Base-by-base conservation (phyloP, 2,113 vertebrate species). In the Puffinus mauretanicus region DNA sequence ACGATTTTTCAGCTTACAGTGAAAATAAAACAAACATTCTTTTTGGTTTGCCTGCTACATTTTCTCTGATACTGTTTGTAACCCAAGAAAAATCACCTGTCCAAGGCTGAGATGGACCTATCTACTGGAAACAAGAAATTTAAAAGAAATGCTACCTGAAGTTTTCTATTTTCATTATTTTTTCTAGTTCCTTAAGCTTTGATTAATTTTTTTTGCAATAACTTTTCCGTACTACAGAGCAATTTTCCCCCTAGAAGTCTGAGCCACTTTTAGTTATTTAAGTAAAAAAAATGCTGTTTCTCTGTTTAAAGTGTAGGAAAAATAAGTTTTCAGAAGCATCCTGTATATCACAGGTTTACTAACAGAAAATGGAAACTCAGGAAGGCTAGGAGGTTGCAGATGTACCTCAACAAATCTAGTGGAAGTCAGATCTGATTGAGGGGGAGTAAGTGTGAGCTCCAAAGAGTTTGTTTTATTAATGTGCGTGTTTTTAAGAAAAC, bases 361-460 rank as follows among this genome's bases (percentile, higher is more conserved):
- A 15, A 30, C 30, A 89, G n/a, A 67, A 77, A 72, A 71, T 9
- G n/a, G 66, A 19, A 86, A 38, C 36, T 64, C 42, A 4, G 27
- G 44, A 40, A 46, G 18, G 20, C 7, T 5, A 10, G 10, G 24
- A 61, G 44, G 49, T 12, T 77, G 84, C 44, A 64, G 52, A 38
- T 7, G 5, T 7, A 42, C 49, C 67, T 77, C 65, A 76, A 36
- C 21, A 65, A 38, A 51, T 16, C 21, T 55, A 47, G 3, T 4
- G 6, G 16, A 86, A 65, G 46, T 13, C 66, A 79, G 30, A 82
- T 29, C 22, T 32, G 65, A 73, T 1, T 26, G 77, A 83, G 9
- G 14, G 9, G 14, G 12, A 77, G 52, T 0, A 0, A 82, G 7
- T 4, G 12, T 11, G 16, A 77, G n/a, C 38, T n/a, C 58, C 55